phyloP scores from a whole-genome alignment of 2,888 invertebrate genomes.

The Lithosia quadra region DNA sequence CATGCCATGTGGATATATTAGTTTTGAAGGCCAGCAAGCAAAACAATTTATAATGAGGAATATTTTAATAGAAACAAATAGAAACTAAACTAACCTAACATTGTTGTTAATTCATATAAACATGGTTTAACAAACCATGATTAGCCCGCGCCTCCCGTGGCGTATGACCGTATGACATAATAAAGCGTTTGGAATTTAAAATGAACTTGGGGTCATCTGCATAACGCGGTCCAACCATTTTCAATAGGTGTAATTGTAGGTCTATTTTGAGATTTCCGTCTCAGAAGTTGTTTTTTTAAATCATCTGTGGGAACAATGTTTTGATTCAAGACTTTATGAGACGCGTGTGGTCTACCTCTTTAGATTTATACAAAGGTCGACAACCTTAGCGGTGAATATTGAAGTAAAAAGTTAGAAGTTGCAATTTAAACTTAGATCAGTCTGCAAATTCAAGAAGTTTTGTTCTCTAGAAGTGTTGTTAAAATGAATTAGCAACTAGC shows the following conservation, averaged over 20 bases:
- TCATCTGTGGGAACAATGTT: slow-evolving; percentile 37
- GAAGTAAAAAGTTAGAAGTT: slow-evolving; percentile 9
- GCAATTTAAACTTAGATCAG: slow-evolving; percentile 5
- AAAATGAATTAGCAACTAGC: not conserved
- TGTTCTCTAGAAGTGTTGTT: not conserved
- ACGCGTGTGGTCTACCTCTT: slow-evolving; percentile 15
- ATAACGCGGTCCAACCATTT: slow-evolving; percentile 14
- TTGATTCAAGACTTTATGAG: slow-evolving; percentile 16
- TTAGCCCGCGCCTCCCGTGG: not conserved
- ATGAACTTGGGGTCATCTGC: not conserved
- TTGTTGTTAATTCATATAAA: not conserved
- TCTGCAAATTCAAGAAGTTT: slow-evolving; percentile 3
- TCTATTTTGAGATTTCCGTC: slow-evolving; percentile 19
- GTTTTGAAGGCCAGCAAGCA: too few relatives aligned
- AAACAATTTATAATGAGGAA: too few relatives aligned
- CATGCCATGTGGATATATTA: too few relatives aligned
- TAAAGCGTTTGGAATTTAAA: not conserved
- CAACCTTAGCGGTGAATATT: slow-evolving; percentile 22
- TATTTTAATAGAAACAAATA: too few relatives aligned
- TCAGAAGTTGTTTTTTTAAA: slow-evolving; percentile 17
- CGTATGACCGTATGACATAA: not conserved
- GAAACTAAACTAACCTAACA: not conserved
- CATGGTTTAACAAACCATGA: not conserved
- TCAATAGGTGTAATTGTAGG: slow-evolving; percentile 22
- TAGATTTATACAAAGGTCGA: slow-evolving; percentile 15